Conservation (phyloP, 2,797 vertebrate species). For the Thunnus albacares region DNA sequence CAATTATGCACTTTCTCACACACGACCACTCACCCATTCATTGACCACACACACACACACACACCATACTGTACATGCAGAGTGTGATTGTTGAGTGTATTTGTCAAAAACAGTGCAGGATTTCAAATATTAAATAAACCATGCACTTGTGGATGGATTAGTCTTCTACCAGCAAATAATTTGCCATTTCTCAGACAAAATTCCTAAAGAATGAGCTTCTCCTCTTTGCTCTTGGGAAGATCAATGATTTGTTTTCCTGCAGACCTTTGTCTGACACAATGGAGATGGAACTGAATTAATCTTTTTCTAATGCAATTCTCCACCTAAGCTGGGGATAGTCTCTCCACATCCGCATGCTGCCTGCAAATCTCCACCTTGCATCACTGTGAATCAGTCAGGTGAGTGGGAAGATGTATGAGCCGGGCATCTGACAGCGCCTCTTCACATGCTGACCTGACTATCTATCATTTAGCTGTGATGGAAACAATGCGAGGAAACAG, state of each 20-base stretch:
- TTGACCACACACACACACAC: neutral
- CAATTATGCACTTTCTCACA: conserved; percentile 5
- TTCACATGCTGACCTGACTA: conserved; percentile 21
- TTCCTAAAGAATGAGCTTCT: conserved; percentile 45
- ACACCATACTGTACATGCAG: neutral
- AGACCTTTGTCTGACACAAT: conserved; percentile 46
- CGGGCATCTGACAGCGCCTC: conserved; percentile 23
- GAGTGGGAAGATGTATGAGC: conserved; percentile 21
- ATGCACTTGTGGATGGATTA: conserved; percentile 13
- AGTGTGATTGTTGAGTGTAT: neutral
- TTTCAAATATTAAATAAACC: conserved; percentile 52
- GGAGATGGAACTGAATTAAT: conserved; percentile 56
- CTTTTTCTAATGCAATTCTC: conserved; percentile 56
- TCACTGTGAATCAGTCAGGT: conserved; percentile 6
- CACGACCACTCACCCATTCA: neutral
- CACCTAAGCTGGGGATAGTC: conserved; percentile 7
- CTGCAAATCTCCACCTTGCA: conserved; percentile 31
- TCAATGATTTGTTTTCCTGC: conserved; percentile 60
- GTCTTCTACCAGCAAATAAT: conserved; percentile 36
- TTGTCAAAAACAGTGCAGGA: conserved; percentile 26
- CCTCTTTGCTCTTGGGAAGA: conserved; percentile 53
- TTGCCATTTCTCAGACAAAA: conserved; percentile 22
- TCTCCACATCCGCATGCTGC: neutral
- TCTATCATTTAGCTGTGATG: conserved; percentile 28
- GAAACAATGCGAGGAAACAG: conserved; percentile 6